These are phyloP conservation scores for Salarias fasciatus DNA, from an alignment of 2,797 vertebrate species.

Conservation along the genomic window DNA sequence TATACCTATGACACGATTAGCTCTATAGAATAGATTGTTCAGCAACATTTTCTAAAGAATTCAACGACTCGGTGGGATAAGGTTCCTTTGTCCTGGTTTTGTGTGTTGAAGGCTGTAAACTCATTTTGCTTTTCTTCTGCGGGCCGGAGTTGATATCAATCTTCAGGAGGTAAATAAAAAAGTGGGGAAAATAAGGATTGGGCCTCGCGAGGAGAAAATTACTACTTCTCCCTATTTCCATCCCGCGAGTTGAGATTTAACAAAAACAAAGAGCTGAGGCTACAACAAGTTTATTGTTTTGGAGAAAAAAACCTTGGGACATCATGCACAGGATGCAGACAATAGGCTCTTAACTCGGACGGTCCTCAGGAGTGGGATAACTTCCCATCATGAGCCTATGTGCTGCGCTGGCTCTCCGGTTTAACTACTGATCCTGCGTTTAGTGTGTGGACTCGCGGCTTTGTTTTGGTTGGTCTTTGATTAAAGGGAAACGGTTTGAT, in stretches of 20 bases:
- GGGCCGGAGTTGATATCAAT: slow-evolving; percentile 24
- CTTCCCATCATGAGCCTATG: slow-evolving; percentile 53
- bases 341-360: slow-evolving; percentile 45
- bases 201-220: slow-evolving; percentile 11
- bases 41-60: slow-evolving; percentile 91
- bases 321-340: slow-evolving; percentile 31
- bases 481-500: slow-evolving; percentile 74
- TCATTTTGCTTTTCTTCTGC: slow-evolving; percentile 10
- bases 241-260: slow-evolving; percentile 36
- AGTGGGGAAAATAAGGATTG: not conserved
- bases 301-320: slow-evolving; percentile 20
- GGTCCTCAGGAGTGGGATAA: slow-evolving; percentile 61
- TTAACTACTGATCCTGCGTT: slow-evolving; percentile 62
- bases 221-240: slow-evolving; percentile 13
- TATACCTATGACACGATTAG: slow-evolving; percentile 93
- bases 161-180: slow-evolving; percentile 28
- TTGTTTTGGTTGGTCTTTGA: slow-evolving; percentile 75
- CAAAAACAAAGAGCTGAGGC: slow-evolving; percentile 39
- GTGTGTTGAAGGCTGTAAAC: slow-evolving; percentile 3
- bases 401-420: slow-evolving; percentile 65
- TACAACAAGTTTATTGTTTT: slow-evolving; percentile 48
- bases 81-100: slow-evolving; percentile 41
- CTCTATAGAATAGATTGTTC: slow-evolving; percentile 93
- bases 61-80: slow-evolving; percentile 82
- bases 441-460: slow-evolving; percentile 57